Percentiles rank a stretch among this genome's conserved stretches.
Evolutionary conservation across 1,140 invertebrate species (phyloP).

Genomic region (Drosophila trapezifrons): DNA sequence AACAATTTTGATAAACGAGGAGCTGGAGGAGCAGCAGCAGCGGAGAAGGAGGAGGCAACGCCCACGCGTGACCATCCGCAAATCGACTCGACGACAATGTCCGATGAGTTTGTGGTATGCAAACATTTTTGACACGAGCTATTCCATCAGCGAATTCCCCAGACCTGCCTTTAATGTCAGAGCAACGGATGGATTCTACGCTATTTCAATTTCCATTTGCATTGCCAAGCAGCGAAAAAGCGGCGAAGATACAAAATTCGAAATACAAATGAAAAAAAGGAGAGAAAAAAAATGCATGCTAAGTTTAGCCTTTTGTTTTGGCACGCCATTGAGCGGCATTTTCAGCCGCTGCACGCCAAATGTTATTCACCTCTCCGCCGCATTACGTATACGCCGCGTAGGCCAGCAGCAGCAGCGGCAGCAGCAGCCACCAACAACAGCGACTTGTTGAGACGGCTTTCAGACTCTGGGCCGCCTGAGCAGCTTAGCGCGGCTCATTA

Average conservation of each 20-base stretch:
- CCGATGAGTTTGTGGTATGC: slow-evolving; percentile 54
- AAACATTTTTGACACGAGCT: slow-evolving; percentile 64
- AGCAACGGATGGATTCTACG: slow-evolving; percentile 58
- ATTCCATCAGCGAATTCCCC: slow-evolving; percentile 33
- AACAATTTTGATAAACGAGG: slow-evolving; percentile 79
- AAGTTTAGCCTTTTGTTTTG: slow-evolving; percentile 82
- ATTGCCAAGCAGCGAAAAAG: slow-evolving; percentile 34
- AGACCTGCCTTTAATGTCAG: slow-evolving; percentile 61
- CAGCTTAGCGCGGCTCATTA: slow-evolving; percentile 48
- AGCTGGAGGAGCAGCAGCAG: slow-evolving; percentile 12
- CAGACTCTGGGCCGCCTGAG: slow-evolving; percentile 31
- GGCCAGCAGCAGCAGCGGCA: slow-evolving; percentile 5
- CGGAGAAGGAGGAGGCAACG: slow-evolving; percentile 19
- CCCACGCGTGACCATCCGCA: slow-evolving; percentile 62
- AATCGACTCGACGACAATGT: slow-evolving; percentile 34
- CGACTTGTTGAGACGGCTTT: slow-evolving; percentile 73
- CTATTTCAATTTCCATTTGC: slow-evolving; percentile 74
- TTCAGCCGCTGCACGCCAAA: slow-evolving; percentile 51
- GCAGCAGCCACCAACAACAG: slow-evolving; percentile 11
- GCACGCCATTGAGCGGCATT: slow-evolving; percentile 80
- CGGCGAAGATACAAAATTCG: slow-evolving; percentile 11
- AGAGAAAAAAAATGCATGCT: slow-evolving; percentile 66
- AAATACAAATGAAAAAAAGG: slow-evolving; percentile 20
- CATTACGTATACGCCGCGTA: slow-evolving; percentile 74
- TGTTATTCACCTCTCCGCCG: slow-evolving; percentile 72